Percentiles rank a stretch among this genome's conserved stretches.
These are phyloP conservation scores for Aethes cnicana DNA, from an alignment of 2,888 invertebrate species.

Conservation along the genomic window DNA sequence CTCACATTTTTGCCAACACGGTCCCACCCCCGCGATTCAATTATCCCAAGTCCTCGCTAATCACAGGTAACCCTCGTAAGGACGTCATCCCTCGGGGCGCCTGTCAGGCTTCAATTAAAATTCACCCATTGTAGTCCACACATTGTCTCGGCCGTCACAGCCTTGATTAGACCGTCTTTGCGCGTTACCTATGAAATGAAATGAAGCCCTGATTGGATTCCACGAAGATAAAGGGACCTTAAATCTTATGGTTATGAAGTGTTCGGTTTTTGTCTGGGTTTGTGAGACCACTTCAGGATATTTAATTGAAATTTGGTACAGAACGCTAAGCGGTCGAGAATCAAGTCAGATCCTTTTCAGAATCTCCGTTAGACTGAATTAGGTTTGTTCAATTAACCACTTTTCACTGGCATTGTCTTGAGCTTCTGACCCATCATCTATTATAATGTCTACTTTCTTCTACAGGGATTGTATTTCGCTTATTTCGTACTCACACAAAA, in stretches of 20 bases:
- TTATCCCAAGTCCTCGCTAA: slow-evolving; percentile 23
- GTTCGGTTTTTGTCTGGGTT: not conserved
- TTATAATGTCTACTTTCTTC: too few relatives aligned
- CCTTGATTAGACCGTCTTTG: slow-evolving; percentile 59
- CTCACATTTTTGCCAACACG: not conserved
- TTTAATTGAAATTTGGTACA: too few relatives aligned
- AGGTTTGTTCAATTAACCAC: too few relatives aligned
- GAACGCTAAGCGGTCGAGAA: too few relatives aligned
- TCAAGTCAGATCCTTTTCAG: too few relatives aligned
- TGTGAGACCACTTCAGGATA: not conserved
- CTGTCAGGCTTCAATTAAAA: slow-evolving; percentile 50
- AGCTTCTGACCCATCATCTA: too few relatives aligned
- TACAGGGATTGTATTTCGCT: too few relatives aligned
- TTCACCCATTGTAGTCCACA: slow-evolving; percentile 51
- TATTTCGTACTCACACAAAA: not conserved
- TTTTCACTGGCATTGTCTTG: too few relatives aligned
- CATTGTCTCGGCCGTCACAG: slow-evolving; percentile 51
- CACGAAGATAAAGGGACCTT: slow-evolving; percentile 51
- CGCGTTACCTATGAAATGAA: slow-evolving; percentile 45
- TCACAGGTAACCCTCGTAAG: slow-evolving; percentile 25
- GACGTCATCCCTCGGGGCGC: slow-evolving; percentile 30
- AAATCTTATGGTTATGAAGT: slow-evolving; percentile 41
- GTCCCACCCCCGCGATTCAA: slow-evolving; percentile 12
- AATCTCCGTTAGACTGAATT: too few relatives aligned
- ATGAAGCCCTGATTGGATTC: slow-evolving; percentile 61